These are phyloP conservation scores for Sparidentex hasta DNA, from an alignment of 2,797 vertebrate genomes.

Conservation along the genomic window DNA sequence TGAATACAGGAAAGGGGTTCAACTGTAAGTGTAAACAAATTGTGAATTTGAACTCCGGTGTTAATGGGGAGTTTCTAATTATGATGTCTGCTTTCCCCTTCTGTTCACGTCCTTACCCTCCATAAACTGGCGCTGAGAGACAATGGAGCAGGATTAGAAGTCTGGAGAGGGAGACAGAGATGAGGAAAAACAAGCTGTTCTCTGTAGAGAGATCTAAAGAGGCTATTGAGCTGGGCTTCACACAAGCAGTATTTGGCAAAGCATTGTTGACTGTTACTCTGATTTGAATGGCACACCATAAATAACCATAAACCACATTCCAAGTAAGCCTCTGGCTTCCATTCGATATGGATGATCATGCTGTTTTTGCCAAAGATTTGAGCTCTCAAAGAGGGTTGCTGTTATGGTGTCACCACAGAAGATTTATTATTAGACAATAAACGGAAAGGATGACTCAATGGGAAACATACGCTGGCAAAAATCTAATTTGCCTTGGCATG, in stretches of 20 bases:
- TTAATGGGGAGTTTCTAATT: constrained; percentile 64
- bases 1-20: constrained; percentile 34
- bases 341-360: constrained; percentile 37
- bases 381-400: constrained; percentile 43
- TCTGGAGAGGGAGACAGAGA: constrained; percentile 58
- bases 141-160: constrained; percentile 72
- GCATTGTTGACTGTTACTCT: constrained; percentile 57
- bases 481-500: constrained; percentile 32
- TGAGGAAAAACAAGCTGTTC: constrained; percentile 70
- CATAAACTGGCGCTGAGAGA: constrained; percentile 58
- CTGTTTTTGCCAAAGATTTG: constrained; percentile 50
- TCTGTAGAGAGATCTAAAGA: constrained; percentile 72
- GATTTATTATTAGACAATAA: constrained; percentile 43
- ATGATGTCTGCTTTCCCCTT: constrained; percentile 58
- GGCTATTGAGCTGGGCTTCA: constrained; percentile 66
- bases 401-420: constrained; percentile 27
- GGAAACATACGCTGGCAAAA: constrained; percentile 47
- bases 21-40: constrained; percentile 39
- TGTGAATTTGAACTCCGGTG: constrained; percentile 36
- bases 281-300: constrained; percentile 64
- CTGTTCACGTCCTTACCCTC: constrained; percentile 52
- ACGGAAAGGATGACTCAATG: constrained; percentile 44
- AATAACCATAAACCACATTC: constrained; percentile 63
- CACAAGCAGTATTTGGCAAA: constrained; percentile 69
- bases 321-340: constrained; percentile 56